Conservation (phyloP, 2,888 invertebrate genomes). For the Limnephilus lunatus region DNA sequence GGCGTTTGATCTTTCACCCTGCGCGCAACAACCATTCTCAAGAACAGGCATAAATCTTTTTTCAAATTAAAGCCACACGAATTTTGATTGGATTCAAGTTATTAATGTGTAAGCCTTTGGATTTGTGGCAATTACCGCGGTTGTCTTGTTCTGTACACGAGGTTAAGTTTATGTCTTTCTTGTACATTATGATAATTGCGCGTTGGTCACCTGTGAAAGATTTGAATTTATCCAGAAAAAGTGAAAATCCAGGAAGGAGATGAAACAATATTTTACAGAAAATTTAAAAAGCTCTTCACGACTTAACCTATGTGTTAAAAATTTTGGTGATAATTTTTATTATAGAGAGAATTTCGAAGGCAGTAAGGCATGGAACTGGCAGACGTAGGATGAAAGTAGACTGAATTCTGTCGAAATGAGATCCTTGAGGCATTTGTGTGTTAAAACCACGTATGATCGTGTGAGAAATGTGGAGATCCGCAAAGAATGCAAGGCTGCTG, state of each 20-base stretch:
- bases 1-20: conserved; percentile 26
- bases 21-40: conserved; percentile 5
- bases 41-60: conserved; percentile 35
- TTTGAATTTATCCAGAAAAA: not conserved
- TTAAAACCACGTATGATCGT: no score
- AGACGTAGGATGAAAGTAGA: no score
- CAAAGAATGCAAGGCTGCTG: no score
- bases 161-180: not conserved
- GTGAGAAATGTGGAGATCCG: no score
- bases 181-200: not conserved
- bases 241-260: no score
- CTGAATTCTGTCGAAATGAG: no score
- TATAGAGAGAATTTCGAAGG: no score
- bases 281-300: not conserved
- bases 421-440: no score
- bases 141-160: not conserved
- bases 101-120: conserved; percentile 2
- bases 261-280: not conserved
- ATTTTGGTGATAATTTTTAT: no score
- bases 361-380: no score
- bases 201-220: not conserved
- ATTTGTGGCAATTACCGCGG: not conserved
- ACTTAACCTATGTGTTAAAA: no score
- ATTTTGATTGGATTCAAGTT: conserved; percentile 30
- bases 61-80: conserved; percentile 11